Evolutionary conservation across 2,113 vertebrate species (phyloP).

Genomic region (Zosterops lateralis): DNA sequence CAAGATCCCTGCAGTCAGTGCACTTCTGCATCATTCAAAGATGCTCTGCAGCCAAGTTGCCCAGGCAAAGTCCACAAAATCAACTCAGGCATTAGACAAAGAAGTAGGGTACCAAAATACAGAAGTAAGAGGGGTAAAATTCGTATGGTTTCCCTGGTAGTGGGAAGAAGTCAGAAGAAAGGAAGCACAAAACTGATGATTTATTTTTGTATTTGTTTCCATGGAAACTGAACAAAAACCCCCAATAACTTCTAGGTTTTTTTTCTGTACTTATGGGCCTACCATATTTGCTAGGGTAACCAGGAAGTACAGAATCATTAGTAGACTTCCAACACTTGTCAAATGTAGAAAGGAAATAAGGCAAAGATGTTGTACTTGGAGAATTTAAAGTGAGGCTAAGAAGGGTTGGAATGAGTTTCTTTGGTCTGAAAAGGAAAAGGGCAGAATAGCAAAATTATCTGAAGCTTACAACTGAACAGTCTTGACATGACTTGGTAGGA

Average conservation of each 20-base stretch:
- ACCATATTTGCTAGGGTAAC: not conserved
- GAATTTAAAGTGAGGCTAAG: not conserved
- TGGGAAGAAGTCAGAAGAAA: not conserved
- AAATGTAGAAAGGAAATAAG: not conserved
- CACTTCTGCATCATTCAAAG: not conserved
- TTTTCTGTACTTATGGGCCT: not conserved
- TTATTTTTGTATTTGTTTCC: not conserved
- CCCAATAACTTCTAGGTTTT: fast-evolving
- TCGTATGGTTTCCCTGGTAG: not conserved
- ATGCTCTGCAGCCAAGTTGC: not conserved
- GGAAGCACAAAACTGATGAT: not conserved
- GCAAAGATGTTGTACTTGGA: not conserved
- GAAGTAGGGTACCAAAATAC: not conserved
- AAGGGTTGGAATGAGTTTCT: not conserved
- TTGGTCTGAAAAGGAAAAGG: not conserved
- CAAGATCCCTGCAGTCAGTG: not conserved
- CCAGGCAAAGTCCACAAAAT: not conserved
- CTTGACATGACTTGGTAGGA: not conserved
- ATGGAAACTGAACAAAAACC: not conserved
- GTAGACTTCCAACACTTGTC: not conserved
- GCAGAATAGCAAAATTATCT: not conserved
- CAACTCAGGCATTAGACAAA: not conserved
- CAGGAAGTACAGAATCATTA: not conserved
- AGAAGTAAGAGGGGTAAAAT: not conserved
- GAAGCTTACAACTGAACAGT: not conserved